Evolutionary conservation across 2,113 vertebrate genomes (phyloP).

Genomic region (Cyprinodon brontotheroides): DNA sequence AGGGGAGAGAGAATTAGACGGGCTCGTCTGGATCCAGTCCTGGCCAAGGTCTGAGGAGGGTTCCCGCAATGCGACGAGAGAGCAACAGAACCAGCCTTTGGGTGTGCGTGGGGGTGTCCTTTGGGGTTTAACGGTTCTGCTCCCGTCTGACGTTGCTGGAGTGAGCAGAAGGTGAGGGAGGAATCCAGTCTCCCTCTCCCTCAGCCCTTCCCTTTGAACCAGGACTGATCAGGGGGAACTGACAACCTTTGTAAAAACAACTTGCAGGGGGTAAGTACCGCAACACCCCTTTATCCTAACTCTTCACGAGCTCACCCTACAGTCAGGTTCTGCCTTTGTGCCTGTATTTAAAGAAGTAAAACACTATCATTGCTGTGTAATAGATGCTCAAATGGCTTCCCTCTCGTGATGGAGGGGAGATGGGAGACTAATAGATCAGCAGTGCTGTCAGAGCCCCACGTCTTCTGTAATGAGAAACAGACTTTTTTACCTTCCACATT

Average conservation of each 20-base stretch:
- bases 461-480: slow-evolving; percentile 99
- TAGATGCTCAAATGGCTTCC: slow-evolving; percentile 22
- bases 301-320: slow-evolving; percentile 63
- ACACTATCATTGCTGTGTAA: slow-evolving; percentile 28
- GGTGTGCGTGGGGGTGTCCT: slow-evolving; percentile 27
- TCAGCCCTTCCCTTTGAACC: slow-evolving; percentile 80
- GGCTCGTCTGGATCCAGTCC: slow-evolving; percentile 81
- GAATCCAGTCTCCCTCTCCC: slow-evolving; percentile 78
- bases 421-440: slow-evolving; percentile 71
- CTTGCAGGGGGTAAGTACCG: slow-evolving; percentile 82
- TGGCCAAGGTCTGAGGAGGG: slow-evolving; percentile 79
- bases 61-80: slow-evolving; percentile 78
- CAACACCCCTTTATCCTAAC: slow-evolving; percentile 68
- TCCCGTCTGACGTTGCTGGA: slow-evolving; percentile 80
- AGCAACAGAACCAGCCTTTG: slow-evolving; percentile 75
- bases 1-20: slow-evolving; percentile 68
- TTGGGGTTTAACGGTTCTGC: slow-evolving; percentile 75
- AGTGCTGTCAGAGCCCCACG: slow-evolving; percentile 81
- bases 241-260: slow-evolving; percentile 76
- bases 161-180: slow-evolving; percentile 75
- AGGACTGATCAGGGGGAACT: slow-evolving; percentile 81
- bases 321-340: slow-evolving; percentile 44
- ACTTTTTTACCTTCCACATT: slow-evolving; percentile 71
- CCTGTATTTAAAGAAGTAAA: slow-evolving; percentile 13
- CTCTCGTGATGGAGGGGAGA: slow-evolving; percentile 40